These are phyloP conservation scores for Agelaius phoeniceus DNA, from an alignment of 2,113 vertebrate genomes.

Conservation along the genomic window DNA sequence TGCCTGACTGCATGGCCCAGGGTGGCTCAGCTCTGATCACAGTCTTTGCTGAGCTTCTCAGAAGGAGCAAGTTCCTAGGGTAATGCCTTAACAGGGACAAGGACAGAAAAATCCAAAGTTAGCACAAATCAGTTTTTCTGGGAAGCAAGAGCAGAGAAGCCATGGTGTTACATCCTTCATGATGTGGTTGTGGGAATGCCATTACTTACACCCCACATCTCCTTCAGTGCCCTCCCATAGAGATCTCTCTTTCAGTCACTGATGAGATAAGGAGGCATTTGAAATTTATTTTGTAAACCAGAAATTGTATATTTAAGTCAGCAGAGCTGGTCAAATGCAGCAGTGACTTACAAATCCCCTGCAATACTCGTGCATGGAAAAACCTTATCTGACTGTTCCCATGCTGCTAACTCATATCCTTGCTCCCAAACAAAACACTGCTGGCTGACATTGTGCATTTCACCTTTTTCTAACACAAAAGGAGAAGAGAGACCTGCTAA, in stretches of 20 bases:
- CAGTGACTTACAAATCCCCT: background rate
- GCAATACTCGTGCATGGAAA: background rate
- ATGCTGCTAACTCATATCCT: background rate
- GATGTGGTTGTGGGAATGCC: background rate
- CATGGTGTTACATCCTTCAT: background rate
- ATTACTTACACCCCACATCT: background rate
- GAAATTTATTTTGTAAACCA: background rate
- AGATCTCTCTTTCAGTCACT: background rate
- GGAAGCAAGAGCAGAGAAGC: background rate
- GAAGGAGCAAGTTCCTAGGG: background rate
- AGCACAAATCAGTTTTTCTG: background rate
- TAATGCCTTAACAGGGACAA: background rate
- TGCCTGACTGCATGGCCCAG: background rate
- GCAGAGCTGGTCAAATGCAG: background rate
- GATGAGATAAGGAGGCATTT: background rate
- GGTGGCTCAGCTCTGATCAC: background rate
- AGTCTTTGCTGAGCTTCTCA: background rate
- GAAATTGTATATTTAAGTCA: background rate
- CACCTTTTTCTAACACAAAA: background rate
- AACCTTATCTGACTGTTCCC: background rate
- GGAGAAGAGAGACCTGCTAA: background rate
- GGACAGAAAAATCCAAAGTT: background rate
- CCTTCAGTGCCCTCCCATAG: background rate
- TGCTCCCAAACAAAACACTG: background rate
- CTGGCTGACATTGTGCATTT: background rate